Percentiles rank a stretch among this genome's conserved stretches.
Conservation (phyloP, 2,797 vertebrate species). For the Psittacula derbiana region DNA sequence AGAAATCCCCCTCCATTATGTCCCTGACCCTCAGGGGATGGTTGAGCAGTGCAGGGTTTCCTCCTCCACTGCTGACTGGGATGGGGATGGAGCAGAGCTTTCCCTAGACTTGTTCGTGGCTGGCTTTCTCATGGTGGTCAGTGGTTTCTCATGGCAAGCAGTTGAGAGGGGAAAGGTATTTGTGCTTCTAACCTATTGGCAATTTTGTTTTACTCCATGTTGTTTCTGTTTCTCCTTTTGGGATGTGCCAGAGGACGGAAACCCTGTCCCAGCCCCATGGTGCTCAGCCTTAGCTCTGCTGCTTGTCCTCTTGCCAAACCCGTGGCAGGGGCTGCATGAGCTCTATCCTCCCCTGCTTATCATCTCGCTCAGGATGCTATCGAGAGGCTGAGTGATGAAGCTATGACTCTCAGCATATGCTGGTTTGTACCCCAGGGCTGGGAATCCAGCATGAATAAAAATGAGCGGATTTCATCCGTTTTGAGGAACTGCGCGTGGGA, state of each 20-base stretch:
- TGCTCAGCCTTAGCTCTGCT: not conserved
- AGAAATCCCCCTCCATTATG: too few relatives aligned
- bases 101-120: not conserved
- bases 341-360: not conserved
- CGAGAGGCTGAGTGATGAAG: fast-evolving
- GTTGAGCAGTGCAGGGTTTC: fast-evolving
- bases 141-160: not conserved
- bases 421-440: not conserved
- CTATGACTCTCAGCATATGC: fast-evolving
- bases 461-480: not conserved
- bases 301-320: not conserved
- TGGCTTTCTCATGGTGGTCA: not conserved
- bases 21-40: not conserved
- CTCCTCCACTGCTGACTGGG: fast-evolving
- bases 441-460: not conserved
- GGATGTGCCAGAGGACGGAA: not conserved
- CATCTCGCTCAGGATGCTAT: not conserved
- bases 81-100: not conserved
- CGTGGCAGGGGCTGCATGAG: fast-evolving
- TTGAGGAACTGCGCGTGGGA: fast-evolving
- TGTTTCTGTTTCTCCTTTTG: not conserved
- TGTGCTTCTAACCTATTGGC: not conserved
- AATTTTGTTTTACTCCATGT: not conserved
- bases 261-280: not conserved
- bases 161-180: not conserved